Evolutionary conservation across 2,888 invertebrate genomes (phyloP).

Genomic region (Lasioglossum villosulum): DNA sequence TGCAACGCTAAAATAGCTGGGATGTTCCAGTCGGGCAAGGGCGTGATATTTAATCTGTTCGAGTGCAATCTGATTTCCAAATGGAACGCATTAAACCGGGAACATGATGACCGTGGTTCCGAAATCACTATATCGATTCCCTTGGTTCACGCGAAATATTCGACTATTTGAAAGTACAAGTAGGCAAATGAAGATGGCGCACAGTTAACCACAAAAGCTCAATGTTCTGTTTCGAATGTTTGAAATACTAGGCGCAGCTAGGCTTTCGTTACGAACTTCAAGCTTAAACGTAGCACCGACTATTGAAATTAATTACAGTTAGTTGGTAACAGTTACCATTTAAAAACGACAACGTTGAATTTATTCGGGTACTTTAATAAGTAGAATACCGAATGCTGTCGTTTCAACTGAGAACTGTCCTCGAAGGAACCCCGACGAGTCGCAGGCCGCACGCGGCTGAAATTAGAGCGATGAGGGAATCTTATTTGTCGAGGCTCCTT

Average conservation of each 20-base stretch:
- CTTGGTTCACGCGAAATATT: background rate
- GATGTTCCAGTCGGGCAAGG: background rate
- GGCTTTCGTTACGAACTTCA: background rate
- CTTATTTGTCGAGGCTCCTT: slow-evolving; percentile 49
- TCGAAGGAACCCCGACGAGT: background rate
- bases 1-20: background rate
- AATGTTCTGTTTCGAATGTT: background rate
- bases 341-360: background rate
- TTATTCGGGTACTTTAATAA: background rate
- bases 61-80: slow-evolving; percentile 9
- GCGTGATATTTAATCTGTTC: background rate
- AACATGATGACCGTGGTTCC: background rate
- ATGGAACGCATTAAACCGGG: slow-evolving; percentile 3
- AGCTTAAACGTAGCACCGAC: background rate
- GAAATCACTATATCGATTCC: background rate
- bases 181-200: background rate
- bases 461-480: slow-evolving; percentile 50
- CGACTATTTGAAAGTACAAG: background rate
- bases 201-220: background rate
- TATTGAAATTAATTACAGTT: background rate
- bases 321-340: background rate
- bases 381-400: background rate
- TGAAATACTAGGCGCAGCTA: background rate
- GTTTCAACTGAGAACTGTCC: background rate
- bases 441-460: slow-evolving; percentile 2